Conservation (phyloP, 1,140 invertebrate species). For the Papilio glaucus region DNA sequence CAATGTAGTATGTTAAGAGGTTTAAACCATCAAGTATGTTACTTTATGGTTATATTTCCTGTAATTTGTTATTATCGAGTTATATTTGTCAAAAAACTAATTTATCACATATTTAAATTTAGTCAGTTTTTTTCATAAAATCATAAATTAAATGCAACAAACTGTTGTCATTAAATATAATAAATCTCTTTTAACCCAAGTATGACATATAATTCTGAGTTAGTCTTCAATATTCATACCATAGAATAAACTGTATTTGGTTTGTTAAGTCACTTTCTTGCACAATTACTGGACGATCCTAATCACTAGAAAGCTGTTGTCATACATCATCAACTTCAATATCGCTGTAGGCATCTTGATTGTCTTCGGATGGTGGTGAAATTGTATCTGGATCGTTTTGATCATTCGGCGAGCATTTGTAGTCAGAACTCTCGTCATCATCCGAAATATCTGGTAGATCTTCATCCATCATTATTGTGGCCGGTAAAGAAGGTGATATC, state of each 20-base stretch:
- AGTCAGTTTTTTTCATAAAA: no score
- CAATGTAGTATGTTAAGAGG: no score
- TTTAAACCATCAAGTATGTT: no score
- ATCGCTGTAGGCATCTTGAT: conserved; percentile 70
- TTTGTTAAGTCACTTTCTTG: conserved; percentile 3
- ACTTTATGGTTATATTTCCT: no score
- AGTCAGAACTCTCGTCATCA: conserved; percentile 68
- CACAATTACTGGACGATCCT: conserved; percentile 6
- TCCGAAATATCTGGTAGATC: conserved; percentile 65
- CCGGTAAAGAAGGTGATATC: conserved; percentile 75
- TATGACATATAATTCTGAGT: conserved; percentile 45
- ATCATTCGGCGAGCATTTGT: conserved; percentile 62
- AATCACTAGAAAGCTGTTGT: conserved; percentile 58
- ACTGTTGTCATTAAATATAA: neutral
- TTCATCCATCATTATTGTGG: conserved; percentile 81
- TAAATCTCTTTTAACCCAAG: conserved; percentile 46
- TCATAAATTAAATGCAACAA: no score
- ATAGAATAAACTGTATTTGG: conserved; percentile 24
- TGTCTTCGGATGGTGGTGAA: conserved; percentile 59
- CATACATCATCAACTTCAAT: conserved; percentile 81
- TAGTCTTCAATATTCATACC: conserved; percentile 8
- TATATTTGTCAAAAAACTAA: neutral
- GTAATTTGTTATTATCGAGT: neutral
- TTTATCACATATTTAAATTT: neutral
- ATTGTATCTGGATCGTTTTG: conserved; percentile 51